Base-by-base conservation (phyloP, 1,140 invertebrate species). In the Drosophila asahinai region DNA sequence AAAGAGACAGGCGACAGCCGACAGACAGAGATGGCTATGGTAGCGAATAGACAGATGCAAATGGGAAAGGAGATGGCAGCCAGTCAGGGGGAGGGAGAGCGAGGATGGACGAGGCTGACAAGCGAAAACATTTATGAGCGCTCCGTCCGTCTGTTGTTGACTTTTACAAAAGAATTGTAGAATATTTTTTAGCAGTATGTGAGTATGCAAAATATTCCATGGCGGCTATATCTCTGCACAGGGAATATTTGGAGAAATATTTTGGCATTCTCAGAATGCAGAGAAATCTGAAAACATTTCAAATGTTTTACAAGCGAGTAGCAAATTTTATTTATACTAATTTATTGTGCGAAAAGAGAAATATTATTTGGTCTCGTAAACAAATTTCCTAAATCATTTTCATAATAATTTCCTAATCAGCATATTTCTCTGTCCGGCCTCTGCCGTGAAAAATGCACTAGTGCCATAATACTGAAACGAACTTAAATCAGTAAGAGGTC, bases 141-240 rank as follows among this genome's bases (percentile, higher is more conserved):
- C 82, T 60, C 77, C 58, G 81, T 70, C 54, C 52, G 76, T 89
- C 70, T 87, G 84, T 79, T 76, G 84, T 71, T 83, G 84, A 87
- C 84, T 89, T 87, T 81, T 84, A 84, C 84, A 81, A 87, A 87
- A 81, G 86, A 87, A 90, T 87, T 89, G 81, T 87, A 87, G 82
- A 81, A 87, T 89, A 87, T 87, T 87, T 83, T 84, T 89, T 81
- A 81, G 70, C 83, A 81, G 81, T 81, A 86, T 81, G 61, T 62
- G 71, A 70, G 81, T 68, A 77, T 80, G 81, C 77, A 84, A 84
- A 84, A 80, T 77, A 84, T 77, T 67, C 66, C 61, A 49, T 33
- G 65, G 17, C 36, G 5, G 38, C 1, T 25, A 43, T 43, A 36
- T 62, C 47, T 63, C 11, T 67, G 40, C 63, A 65, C 63, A 55